These are phyloP conservation scores for Taeniopygia guttata DNA, from an alignment of 2,797 vertebrate genomes.

Conservation along the genomic window DNA sequence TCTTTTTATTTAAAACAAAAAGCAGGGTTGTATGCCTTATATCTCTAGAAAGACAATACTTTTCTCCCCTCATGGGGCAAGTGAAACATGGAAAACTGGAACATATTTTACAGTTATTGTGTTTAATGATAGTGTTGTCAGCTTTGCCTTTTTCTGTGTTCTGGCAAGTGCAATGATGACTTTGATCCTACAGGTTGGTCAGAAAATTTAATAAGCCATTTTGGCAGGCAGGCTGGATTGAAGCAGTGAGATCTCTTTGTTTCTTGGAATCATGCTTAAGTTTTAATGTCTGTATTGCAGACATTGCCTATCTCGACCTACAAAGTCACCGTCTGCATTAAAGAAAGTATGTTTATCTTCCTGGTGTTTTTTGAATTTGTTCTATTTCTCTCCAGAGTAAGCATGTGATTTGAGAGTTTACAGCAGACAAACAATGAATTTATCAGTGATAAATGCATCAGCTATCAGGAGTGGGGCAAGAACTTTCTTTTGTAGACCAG, in stretches of 20 bases:
- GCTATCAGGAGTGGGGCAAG: neutral
- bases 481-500: neutral
- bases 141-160: neutral
- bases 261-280: neutral
- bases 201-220: constrained; percentile 17
- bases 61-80: neutral
- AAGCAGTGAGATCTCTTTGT: neutral
- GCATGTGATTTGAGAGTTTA: neutral
- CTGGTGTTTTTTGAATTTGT: neutral
- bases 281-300: neutral
- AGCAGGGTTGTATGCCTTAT: neutral
- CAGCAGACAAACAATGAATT: neutral
- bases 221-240: neutral
- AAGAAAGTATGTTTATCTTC: neutral
- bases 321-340: neutral
- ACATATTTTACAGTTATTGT: neutral
- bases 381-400: neutral
- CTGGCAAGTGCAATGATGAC: neutral
- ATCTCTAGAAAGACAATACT: neutral
- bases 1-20: constrained; percentile 12
- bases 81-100: neutral
- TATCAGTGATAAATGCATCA: neutral
- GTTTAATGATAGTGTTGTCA: neutral
- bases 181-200: neutral
- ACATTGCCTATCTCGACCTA: neutral